Conservation (phyloP, 1,140 invertebrate species). For the Drosophila repletoides region DNA sequence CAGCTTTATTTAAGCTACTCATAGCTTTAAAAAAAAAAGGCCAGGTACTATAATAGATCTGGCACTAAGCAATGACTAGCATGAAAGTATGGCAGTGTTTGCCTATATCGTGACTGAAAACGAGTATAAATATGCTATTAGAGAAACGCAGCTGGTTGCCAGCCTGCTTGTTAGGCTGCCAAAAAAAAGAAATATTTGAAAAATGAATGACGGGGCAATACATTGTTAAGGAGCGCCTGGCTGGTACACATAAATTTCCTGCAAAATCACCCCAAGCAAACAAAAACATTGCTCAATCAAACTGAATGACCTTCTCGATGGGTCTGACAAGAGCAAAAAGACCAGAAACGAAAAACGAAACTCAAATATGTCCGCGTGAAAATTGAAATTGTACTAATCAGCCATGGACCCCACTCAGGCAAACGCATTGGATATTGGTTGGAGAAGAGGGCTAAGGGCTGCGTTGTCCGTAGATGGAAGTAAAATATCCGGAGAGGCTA, state of each 20-base stretch:
- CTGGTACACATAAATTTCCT: constrained; percentile 64
- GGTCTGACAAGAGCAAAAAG: constrained; percentile 45
- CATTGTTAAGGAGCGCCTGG: constrained; percentile 26
- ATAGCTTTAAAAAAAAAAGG: not conserved
- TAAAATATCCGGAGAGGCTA: constrained; percentile 29
- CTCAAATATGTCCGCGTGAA: constrained; percentile 57
- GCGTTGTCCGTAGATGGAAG: constrained; percentile 23
- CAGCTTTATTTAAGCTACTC: too few species aligned
- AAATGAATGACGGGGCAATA: constrained; percentile 46
- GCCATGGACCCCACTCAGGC: constrained; percentile 7
- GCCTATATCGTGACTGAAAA: too few species aligned
- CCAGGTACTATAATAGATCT: not conserved
- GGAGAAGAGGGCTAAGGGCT: constrained; percentile 12
- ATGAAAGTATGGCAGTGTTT: constrained; percentile 12
- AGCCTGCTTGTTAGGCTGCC: constrained; percentile 15
- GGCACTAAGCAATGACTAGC: not conserved
- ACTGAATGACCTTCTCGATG: constrained; percentile 54
- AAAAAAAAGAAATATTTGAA: constrained; percentile 18
- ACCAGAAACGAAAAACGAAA: constrained; percentile 31
- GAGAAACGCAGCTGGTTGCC: constrained; percentile 29
- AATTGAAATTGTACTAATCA: constrained; percentile 76
- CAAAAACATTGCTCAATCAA: constrained; percentile 69
- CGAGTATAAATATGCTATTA: constrained; percentile 14
- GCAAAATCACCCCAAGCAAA: constrained; percentile 68
- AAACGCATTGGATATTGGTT: not conserved